These are phyloP conservation scores for Dolichomitus sp. DNA, from an alignment of 2,888 invertebrate species.

Conservation along the genomic window DNA sequence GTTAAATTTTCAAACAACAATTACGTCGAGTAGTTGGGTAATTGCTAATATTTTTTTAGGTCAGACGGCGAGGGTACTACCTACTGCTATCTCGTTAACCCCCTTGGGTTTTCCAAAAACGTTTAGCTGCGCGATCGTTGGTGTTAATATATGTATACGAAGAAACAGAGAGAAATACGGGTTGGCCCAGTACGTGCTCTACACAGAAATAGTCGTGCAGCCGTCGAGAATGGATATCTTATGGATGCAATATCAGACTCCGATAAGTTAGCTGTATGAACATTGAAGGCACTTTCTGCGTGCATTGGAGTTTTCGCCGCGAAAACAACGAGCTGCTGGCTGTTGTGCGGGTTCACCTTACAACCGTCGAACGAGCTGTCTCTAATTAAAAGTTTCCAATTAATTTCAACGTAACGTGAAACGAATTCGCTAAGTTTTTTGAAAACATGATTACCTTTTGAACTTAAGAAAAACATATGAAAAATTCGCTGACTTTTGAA, in stretches of 20 bases:
- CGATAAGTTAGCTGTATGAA: slow-evolving; percentile 48
- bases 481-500: too few relatives aligned
- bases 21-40: slow-evolving; percentile 14
- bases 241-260: slow-evolving; percentile 55
- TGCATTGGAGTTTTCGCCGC: slow-evolving; percentile 1
- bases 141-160: not conserved
- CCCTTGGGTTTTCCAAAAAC: slow-evolving; percentile 31
- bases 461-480: too few relatives aligned
- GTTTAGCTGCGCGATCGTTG: not conserved
- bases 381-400: too few relatives aligned
- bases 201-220: slow-evolving; percentile 8
- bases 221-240: slow-evolving; percentile 48
- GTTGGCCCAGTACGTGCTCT: not conserved
- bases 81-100: slow-evolving; percentile 33
- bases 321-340: slow-evolving; percentile 1
- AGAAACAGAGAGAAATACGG: not conserved
- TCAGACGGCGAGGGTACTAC: slow-evolving; percentile 7
- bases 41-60: slow-evolving; percentile 49
- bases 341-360: not conserved
- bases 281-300: slow-evolving; percentile 28
- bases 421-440: too few relatives aligned
- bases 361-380: slow-evolving; percentile 9
- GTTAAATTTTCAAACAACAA: slow-evolving; percentile 37
- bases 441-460: too few relatives aligned
- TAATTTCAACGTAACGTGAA: too few relatives aligned